Evolutionary conservation across 2,113 vertebrate genomes (phyloP).

Genomic region (Vulpes vulpes): DNA sequence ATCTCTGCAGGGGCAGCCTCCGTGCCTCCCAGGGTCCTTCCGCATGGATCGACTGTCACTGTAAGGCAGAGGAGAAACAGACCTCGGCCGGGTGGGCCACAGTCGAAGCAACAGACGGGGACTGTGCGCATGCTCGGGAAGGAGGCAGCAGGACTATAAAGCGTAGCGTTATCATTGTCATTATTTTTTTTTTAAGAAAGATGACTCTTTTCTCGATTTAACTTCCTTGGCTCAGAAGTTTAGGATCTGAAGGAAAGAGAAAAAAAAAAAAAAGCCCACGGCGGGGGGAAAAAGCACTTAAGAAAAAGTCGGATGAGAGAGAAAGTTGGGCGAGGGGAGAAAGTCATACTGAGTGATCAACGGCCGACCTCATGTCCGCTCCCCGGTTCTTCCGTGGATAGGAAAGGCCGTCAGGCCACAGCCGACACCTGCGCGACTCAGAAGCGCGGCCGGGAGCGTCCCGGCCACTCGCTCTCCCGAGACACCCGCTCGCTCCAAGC

Average conservation of each 20-base stretch:
- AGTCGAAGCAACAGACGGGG: neutral
- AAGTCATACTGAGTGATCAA: neutral
- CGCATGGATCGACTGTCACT: neutral
- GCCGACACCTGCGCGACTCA: too few relatives aligned
- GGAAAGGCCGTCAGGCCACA: neutral
- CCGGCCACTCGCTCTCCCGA: too few relatives aligned
- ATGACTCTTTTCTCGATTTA: neutral
- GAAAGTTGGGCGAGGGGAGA: neutral
- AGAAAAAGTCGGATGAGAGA: neutral
- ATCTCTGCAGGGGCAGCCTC: neutral
- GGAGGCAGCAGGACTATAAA: fast-evolving
- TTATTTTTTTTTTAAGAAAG: neutral
- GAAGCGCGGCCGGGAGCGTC: too few relatives aligned
- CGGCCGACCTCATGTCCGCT: neutral
- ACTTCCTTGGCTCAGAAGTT: neutral
- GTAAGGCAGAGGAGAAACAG: neutral
- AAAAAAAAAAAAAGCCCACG: neutral
- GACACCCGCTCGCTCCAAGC: fast-evolving
- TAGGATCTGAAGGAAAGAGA: neutral
- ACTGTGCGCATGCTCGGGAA: neutral
- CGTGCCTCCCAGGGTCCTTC: neutral
- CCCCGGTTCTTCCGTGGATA: neutral
- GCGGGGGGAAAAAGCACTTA: neutral
- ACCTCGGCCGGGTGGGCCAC: fast-evolving
- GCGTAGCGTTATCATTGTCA: too few relatives aligned